Conservation (phyloP, 1,140 invertebrate genomes). For the Eulimnadia texana region DNA sequence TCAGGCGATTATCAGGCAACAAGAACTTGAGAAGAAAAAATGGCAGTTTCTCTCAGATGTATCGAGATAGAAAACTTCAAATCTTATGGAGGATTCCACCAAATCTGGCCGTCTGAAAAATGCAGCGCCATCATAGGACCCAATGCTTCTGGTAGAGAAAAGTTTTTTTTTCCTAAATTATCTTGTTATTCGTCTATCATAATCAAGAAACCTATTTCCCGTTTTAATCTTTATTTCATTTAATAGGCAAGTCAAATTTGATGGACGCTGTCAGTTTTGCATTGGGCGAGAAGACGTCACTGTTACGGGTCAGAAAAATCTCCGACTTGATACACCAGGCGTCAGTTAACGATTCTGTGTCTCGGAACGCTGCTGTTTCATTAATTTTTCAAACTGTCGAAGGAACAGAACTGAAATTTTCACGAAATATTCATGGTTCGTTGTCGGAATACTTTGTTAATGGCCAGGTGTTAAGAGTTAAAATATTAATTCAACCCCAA, state of each 20-base stretch:
- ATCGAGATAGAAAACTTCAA: conserved; percentile 99
- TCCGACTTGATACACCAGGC: conserved; percentile 97
- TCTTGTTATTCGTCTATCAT: not conserved
- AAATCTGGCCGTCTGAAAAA: conserved; percentile 86
- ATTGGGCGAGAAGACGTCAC: conserved; percentile 91
- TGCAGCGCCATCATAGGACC: conserved; percentile 98
- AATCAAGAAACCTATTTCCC: not conserved
- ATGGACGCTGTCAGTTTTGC: conserved; percentile 99
- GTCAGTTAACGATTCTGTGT: conserved; percentile 73
- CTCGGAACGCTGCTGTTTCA: conserved; percentile 44
- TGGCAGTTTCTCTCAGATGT: conserved; percentile 53
- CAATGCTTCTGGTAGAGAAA: conserved; percentile 81
- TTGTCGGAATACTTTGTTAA: conserved; percentile 93
- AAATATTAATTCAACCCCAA: too few relatives aligned
- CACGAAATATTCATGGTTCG: conserved; percentile 75
- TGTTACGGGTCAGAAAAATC: conserved; percentile 83
- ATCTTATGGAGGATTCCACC: conserved; percentile 84
- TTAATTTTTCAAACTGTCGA: conserved; percentile 80
- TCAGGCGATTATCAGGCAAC: not conserved
- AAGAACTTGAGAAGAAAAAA: too few relatives aligned
- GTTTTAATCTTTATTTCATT: conserved; percentile 11
- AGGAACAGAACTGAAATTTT: conserved; percentile 71
- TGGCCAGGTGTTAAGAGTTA: conserved; percentile 47
- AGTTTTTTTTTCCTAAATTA: conserved; percentile 20
- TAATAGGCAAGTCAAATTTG: conserved; percentile 93